Evolutionary conservation across 2,888 invertebrate species (phyloP), one percentile per base, ranked within the genome.

Genomic region (Drosophila anomelani): DNA sequence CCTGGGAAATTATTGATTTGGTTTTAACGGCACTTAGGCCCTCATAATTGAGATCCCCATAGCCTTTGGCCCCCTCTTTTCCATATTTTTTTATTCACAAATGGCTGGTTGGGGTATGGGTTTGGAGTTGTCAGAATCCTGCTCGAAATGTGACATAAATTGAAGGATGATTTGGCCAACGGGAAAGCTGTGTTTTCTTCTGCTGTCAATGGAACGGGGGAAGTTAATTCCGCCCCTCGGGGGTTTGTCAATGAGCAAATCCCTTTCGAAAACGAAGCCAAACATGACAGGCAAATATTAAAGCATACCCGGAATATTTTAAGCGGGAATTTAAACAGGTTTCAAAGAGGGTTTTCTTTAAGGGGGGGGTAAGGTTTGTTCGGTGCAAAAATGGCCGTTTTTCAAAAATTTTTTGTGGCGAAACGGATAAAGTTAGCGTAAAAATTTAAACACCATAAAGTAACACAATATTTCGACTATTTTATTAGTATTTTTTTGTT

Each of bases 21-120:
- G 76, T 76, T 81, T 81, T 79, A 88, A 71, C 80, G 82, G 66
- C 86, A 88, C 82, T 77, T 75, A 69, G 59, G 57, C 72, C 68
- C 72, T 63, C 47, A 83, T 83, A 83, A 83, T 85, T 87, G 77
- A 69, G 69, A 47, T 49, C 49, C 74, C 13, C 29, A 36, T 49
- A 36, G 54, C 55, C 56, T 41, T 69, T 41, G 47, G 41, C 69
- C 39, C 13, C n/a, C 41, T 15, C 15, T 12, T 38, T 41, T 15
- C n/a, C 7, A 1, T 15, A 0, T 8, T 23, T 36, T 36, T 34
- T 20, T 51, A 51, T 36, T 53, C 51, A 36, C 10, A 53, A 53
- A 26, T 20, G 55, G 3, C 12, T n/a, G 15, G 0, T 3, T 26
- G 29, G 36, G 10, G 41, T 4, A 13, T 38, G 29, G 17, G 44